Base-by-base conservation (phyloP, 2,797 vertebrate species). In the Knipowitschia caucasica region DNA sequence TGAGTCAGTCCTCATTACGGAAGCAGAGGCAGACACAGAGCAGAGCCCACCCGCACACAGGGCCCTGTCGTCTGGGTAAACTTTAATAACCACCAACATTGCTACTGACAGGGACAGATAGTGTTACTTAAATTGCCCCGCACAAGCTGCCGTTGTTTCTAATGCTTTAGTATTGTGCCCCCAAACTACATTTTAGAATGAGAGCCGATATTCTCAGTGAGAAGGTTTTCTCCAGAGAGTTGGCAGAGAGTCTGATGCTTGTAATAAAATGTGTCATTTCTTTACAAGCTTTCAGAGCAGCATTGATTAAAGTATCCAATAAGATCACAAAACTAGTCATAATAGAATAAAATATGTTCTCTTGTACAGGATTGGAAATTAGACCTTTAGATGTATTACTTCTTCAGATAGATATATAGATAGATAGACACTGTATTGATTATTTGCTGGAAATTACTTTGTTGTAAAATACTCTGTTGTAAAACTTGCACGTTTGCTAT, bases 1-100 rank as follows among this genome's bases (percentile, higher is more conserved):
- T 49, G 54, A 65, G 89, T 89, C 88, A 85, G 54, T 40, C 58
- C 69, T 84, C 72, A 83, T 92, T 90, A 89, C 31, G 34, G 52
- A 10, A 59, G 72, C 68, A 60, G 56, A 61, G 64, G 47, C 68
- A 83, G 88, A 92, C 78, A 69, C 30, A 71, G 75, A 73, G 81
- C 89, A 92, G 89, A 80, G 62, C 65, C 25, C 0, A 34, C 46
- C 40, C 65, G 30, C 46, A 34, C 35, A 7, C 14, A 38, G 24
- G 24, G 86, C 66, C 71, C 77, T 83, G 74, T 74, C 71, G 57
- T 73, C 72, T 65, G 57, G 65, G 62, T 29, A 58, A 50, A 64
- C 78, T 84, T 87, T 69, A 86, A n/a, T n/a, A n/a, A 80, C 77
- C 82, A 56, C 71, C 65, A 73, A 76, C 78, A 84, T 84, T 81